Evolutionary conservation across 2,888 invertebrate species (phyloP).

Genomic region (Meandrusa payeni): DNA sequence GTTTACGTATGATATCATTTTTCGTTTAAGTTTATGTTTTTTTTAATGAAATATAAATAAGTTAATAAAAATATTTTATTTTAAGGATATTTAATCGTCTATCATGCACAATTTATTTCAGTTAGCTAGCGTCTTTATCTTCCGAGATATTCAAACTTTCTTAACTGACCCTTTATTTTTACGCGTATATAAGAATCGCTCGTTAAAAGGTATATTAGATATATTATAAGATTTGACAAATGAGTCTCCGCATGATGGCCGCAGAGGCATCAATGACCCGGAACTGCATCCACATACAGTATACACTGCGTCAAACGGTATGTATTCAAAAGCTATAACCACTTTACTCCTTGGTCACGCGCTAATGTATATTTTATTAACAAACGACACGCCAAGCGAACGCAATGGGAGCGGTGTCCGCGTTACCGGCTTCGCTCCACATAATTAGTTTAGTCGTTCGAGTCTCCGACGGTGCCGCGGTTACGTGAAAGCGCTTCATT

Average conservation of each 20-base stretch:
- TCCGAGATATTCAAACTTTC: too few relatives aligned
- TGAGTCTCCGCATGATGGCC: neutral
- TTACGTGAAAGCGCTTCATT: conserved; percentile 60
- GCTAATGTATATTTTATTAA: conserved; percentile 15
- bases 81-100: too few relatives aligned
- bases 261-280: conserved; percentile 20
- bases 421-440: conserved; percentile 35
- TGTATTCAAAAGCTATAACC: conserved; percentile 20
- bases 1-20: too few relatives aligned
- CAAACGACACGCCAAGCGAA: conserved; percentile 4
- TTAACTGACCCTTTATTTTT: too few relatives aligned
- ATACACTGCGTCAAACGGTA: neutral
- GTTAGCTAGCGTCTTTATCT: too few relatives aligned
- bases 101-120: too few relatives aligned
- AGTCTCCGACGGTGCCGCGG: conserved; percentile 45
- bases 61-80: too few relatives aligned
- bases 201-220: too few relatives aligned
- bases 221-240: too few relatives aligned
- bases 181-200: too few relatives aligned
- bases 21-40: too few relatives aligned
- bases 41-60: too few relatives aligned
- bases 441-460: conserved; percentile 63
- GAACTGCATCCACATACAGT: conserved; percentile 6
- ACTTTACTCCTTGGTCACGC: conserved; percentile 18
- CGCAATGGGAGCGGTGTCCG: conserved; percentile 23